phyloP scores from a whole-genome alignment of 2,797 vertebrate genomes.

The Allobates femoralis region DNA sequence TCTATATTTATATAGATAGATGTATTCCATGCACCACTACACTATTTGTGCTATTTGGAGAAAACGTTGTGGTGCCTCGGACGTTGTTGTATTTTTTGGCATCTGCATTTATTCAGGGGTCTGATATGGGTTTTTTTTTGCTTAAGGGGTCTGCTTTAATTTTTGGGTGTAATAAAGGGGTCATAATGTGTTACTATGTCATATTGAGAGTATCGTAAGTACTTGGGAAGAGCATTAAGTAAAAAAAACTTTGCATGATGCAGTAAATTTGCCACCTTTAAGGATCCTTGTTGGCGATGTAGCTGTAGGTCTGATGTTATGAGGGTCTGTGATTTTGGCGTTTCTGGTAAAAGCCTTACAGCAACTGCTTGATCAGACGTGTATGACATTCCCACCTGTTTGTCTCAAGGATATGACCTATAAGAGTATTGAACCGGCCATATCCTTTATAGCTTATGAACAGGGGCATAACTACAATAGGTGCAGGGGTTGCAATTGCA shows the following conservation, averaged over 20 bases:
- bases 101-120: neutral
- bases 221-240: no score
- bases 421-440: neutral
- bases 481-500: no score
- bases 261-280: neutral
- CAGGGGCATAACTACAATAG: no score
- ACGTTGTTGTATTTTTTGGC: no score
- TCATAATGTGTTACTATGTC: no score
- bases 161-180: no score
- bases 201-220: no score
- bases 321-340: neutral
- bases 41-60: no score
- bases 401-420: constrained; percentile 5
- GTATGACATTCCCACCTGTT: constrained; percentile 13
- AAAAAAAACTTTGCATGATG: neutral
- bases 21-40: no score
- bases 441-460: neutral
- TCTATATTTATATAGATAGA: no score
- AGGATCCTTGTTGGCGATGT: neutral
- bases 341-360: neutral
- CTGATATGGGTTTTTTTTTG: neutral
- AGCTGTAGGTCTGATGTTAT: neutral
- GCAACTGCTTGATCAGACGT: neutral
- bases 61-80: no score
- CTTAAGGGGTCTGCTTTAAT: no score